A percentile compares a stretch with the other conserved stretches of the same genome.
Conservation (phyloP, 2,888 invertebrate genomes). For the Margaritifera margaritifera region DNA sequence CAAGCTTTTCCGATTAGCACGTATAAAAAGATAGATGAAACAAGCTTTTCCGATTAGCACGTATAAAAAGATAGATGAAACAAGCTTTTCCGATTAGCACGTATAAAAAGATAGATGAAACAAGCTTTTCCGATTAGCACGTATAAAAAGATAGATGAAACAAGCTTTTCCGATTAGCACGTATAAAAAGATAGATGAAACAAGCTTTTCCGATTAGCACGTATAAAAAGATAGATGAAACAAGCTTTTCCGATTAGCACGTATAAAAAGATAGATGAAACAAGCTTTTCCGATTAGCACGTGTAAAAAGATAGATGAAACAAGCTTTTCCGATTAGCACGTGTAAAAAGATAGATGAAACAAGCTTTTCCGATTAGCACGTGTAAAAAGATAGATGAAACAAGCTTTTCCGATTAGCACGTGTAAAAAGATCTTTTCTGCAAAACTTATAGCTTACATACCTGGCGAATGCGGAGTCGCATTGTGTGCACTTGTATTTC, state of each 20-base stretch:
- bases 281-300: neutral
- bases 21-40: no score
- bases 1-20: neutral
- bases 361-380: neutral
- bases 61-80: no score
- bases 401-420: neutral
- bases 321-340: neutral
- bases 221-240: no score
- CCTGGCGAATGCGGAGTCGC: slow-evolving; percentile 93
- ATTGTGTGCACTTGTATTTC: slow-evolving; percentile 91
- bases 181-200: no score
- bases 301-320: no score
- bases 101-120: no score
- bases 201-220: neutral
- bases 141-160: no score
- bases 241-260: neutral
- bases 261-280: no score
- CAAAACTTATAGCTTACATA: slow-evolving; percentile 27
- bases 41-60: neutral
- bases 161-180: neutral
- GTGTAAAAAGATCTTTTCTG: neutral
- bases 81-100: neutral
- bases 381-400: no score
- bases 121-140: neutral
- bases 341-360: no score